These are phyloP conservation scores for Gadopsis bispinosus DNA, from an alignment of 2,797 vertebrate genomes.

Conservation along the genomic window DNA sequence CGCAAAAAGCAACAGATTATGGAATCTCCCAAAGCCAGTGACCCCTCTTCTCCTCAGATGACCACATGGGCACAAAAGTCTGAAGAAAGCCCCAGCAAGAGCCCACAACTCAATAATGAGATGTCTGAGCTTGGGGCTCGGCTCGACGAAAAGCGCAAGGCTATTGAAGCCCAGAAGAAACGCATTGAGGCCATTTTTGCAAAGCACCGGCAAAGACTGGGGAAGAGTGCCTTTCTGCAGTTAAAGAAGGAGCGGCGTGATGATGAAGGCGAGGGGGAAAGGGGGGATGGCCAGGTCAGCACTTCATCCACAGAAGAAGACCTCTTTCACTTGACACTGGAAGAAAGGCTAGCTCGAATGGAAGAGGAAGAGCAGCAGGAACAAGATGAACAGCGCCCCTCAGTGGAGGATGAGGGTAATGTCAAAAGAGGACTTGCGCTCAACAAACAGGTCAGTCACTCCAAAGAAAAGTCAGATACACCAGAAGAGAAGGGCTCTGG, in stretches of 20 bases:
- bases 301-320: conserved; percentile 79
- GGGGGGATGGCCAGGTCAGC: conserved; percentile 56
- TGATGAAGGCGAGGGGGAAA: conserved; percentile 57
- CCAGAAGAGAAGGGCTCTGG: conserved; percentile 64
- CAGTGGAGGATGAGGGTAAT: conserved; percentile 59
- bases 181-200: conserved; percentile 95
- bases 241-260: conserved; percentile 88
- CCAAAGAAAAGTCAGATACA: conserved; percentile 74
- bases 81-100: conserved; percentile 83
- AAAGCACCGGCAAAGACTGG: conserved; percentile 92
- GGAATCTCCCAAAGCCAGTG: conserved; percentile 75
- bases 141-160: conserved; percentile 92
- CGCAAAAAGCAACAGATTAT: conserved; percentile 88
- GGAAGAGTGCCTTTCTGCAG: conserved; percentile 92
- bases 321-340: conserved; percentile 73
- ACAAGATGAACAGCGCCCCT: conserved; percentile 53
- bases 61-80: conserved; percentile 80
- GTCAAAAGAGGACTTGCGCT: conserved; percentile 50
- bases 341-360: conserved; percentile 83
- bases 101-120: conserved; percentile 89
- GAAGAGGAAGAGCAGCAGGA: conserved; percentile 80
- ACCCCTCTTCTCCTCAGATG: conserved; percentile 61
- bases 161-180: conserved; percentile 95
- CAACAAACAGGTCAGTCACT: conserved; percentile 79
- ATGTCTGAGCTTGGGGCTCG: conserved; percentile 91